These are phyloP conservation scores for Monodelphis domestica DNA, from an alignment of 2,797 vertebrate species.

Conservation along the genomic window DNA sequence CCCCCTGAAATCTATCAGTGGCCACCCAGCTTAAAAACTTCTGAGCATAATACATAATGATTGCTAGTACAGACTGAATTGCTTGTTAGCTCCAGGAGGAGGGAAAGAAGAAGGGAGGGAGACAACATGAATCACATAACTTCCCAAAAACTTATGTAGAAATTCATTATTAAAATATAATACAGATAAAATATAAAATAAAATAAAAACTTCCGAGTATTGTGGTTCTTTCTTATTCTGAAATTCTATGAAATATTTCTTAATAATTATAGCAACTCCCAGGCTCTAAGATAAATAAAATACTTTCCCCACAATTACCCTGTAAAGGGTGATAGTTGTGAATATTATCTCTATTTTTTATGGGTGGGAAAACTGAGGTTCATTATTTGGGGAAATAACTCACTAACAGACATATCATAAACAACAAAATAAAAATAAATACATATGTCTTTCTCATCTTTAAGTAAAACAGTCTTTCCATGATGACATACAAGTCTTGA, in stretches of 20 bases:
- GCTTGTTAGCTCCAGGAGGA: no score
- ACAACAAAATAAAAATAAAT: not conserved
- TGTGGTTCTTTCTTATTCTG: not conserved
- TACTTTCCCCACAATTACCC: not conserved
- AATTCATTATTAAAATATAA: no score
- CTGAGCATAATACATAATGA: no score
- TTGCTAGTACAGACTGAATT: no score
- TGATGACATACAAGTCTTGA: not conserved
- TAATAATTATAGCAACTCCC: not conserved
- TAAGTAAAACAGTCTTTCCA: not conserved
- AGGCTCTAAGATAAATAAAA: not conserved
- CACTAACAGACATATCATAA: not conserved
- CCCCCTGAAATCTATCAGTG: not conserved
- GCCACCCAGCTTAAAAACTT: not conserved
- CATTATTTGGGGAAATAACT: not conserved
- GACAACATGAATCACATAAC: no score
- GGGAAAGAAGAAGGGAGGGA: no score
- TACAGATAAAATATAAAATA: no score
- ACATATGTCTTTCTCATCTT: not conserved
- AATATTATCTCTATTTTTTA: not conserved
- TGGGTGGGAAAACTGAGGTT: not conserved
- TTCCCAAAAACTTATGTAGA: no score
- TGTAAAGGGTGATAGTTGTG: not conserved
- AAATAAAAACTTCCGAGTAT: not conserved
- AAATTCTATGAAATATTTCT: not conserved